Conservation (phyloP, 2,888 invertebrate species). For the Molorchus minor region DNA sequence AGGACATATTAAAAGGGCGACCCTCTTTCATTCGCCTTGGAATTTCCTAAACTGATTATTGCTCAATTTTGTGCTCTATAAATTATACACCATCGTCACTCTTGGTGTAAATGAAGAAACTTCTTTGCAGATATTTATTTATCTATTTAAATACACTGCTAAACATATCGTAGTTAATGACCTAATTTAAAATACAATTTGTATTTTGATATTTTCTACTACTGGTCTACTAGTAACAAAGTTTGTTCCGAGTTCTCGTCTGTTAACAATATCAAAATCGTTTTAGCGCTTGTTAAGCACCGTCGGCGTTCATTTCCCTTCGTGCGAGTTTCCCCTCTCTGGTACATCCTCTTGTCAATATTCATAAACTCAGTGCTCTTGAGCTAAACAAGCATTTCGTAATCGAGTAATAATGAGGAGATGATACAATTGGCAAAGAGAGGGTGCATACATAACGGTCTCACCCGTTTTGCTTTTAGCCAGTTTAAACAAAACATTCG, state of each 20-base stretch:
- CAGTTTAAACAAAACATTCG: conserved; percentile 30
- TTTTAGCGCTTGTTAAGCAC: too few relatives aligned
- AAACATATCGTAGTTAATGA: too few relatives aligned
- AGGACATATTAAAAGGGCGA: conserved; percentile 16
- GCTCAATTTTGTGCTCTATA: conserved; percentile 49
- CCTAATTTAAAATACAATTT: too few relatives aligned
- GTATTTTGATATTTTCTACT: background rate
- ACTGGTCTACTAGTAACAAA: too few relatives aligned
- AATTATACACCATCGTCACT: conserved; percentile 42
- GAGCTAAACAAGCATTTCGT: conserved; percentile 38
- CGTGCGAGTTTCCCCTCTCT: conserved; percentile 1
- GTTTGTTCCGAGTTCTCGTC: too few relatives aligned
- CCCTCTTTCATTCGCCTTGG: conserved; percentile 41
- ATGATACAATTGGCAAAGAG: conserved; percentile 40
- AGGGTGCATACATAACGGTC: conserved; percentile 43
- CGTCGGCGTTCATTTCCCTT: background rate
- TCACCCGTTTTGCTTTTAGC: conserved; percentile 25
- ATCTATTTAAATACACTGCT: too few relatives aligned
- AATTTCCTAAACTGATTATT: conserved; percentile 54
- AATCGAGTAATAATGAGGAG: conserved; percentile 43
- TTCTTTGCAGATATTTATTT: too few relatives aligned
- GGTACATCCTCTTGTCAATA: conserved; percentile 12
- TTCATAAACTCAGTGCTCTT: conserved; percentile 31
- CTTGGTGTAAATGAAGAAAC: conserved; percentile 8
- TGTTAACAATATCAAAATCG: too few relatives aligned